These are phyloP conservation scores for Ovis aries DNA, from an alignment of 2,113 vertebrate species.

Conservation along the genomic window DNA sequence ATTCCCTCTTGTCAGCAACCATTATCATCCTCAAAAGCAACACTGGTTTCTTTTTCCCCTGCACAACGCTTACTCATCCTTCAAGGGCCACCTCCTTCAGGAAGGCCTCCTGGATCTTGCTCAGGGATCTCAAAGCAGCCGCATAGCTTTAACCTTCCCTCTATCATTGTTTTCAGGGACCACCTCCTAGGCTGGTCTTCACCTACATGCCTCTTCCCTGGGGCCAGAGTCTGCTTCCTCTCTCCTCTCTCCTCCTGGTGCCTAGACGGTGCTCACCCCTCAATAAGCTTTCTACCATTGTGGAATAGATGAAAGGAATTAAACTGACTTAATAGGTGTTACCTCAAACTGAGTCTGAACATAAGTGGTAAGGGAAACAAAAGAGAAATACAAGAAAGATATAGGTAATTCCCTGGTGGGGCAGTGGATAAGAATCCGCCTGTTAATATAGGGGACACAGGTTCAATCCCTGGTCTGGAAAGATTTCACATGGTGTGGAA, in stretches of 20 bases:
- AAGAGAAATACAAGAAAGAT: background rate
- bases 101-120: background rate
- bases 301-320: background rate
- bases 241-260: background rate
- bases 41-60: background rate
- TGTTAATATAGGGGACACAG: background rate
- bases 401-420: background rate
- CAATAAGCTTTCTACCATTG: background rate
- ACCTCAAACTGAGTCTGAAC: background rate
- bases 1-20: background rate
- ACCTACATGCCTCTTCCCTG: background rate
- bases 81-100: background rate
- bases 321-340: background rate
- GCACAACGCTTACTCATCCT: background rate
- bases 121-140: background rate
- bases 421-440: rapidly evolving
- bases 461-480: background rate
- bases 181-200: background rate
- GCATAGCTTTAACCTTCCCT: background rate
- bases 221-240: too few species aligned
- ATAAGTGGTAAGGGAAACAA: background rate
- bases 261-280: background rate
- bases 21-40: background rate
- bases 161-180: too few species aligned
- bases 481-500: background rate